Conservation (phyloP, 2,888 invertebrate genomes). For the Drosophila eohydei region DNA sequence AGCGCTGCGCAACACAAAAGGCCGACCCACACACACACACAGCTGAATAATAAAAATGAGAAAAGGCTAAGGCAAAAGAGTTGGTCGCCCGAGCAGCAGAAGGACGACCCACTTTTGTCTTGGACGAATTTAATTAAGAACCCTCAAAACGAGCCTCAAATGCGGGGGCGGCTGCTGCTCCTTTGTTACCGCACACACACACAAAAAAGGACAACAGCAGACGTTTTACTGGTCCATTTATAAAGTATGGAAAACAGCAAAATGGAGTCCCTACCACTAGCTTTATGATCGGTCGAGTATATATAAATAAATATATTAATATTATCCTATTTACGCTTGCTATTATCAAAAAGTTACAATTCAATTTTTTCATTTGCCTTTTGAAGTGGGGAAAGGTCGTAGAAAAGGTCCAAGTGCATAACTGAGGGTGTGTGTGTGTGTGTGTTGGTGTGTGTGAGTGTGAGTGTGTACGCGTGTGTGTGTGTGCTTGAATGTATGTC, state of each 20-base stretch:
- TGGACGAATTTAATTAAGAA: constrained; percentile 78
- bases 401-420: background rate
- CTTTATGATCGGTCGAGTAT: constrained; percentile 14
- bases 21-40: constrained; percentile 30
- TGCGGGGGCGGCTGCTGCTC: constrained; percentile 36
- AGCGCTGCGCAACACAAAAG: constrained; percentile 64
- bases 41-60: constrained; percentile 15
- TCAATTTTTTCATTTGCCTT: constrained; percentile 41
- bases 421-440: background rate
- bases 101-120: constrained; percentile 63
- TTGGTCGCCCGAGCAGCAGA: constrained; percentile 8
- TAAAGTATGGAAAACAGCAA: constrained; percentile 23
- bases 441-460: constrained; percentile 8
- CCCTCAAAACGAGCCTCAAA: constrained; percentile 65
- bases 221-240: constrained; percentile 22
- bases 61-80: constrained; percentile 12
- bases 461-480: constrained; percentile 23
- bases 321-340: constrained; percentile 16
- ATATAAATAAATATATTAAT: constrained; percentile 2
- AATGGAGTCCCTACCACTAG: background rate
- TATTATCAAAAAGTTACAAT: constrained; percentile 48
- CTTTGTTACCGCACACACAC: constrained; percentile 35
- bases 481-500: background rate
- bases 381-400: constrained; percentile 34
- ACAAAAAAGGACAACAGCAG: constrained; percentile 40